These are phyloP conservation scores for Gymnothorax javanicus DNA, from an alignment of 2,797 vertebrate species.

Conservation along the genomic window DNA sequence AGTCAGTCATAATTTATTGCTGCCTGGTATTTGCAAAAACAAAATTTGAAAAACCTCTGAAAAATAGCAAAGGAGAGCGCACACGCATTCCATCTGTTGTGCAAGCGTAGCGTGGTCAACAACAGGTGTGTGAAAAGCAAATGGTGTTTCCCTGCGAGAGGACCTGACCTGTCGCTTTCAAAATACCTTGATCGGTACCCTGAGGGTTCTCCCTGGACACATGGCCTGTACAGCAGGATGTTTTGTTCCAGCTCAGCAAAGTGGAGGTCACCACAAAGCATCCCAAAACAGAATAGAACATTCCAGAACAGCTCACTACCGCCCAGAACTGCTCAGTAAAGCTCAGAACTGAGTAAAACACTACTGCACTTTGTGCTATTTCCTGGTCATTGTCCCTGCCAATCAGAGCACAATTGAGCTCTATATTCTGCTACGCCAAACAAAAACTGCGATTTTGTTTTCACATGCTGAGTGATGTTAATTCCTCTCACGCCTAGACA, in stretches of 20 bases:
- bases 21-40: background rate
- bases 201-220: background rate
- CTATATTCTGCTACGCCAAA: background rate
- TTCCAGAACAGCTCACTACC: background rate
- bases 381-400: background rate
- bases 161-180: background rate
- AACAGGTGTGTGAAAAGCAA: constrained; percentile 20
- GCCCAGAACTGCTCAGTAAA: background rate
- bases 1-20: background rate
- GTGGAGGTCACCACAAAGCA: too few relatives aligned
- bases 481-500: too few relatives aligned
- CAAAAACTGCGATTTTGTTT: background rate
- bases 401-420: background rate
- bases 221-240: too few relatives aligned
- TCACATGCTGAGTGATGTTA: too few relatives aligned
- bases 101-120: background rate
- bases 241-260: too few relatives aligned
- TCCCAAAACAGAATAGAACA: too few relatives aligned
- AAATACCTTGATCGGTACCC: background rate
- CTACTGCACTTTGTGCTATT: background rate
- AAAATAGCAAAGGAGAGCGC: background rate
- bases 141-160: background rate
- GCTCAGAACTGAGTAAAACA: background rate
- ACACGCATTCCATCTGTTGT: background rate
- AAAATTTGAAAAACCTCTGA: background rate